Evolutionary conservation across 2,113 vertebrate genomes (phyloP), one percentile per base, ranked within the genome.

Genomic region (human): DNA sequence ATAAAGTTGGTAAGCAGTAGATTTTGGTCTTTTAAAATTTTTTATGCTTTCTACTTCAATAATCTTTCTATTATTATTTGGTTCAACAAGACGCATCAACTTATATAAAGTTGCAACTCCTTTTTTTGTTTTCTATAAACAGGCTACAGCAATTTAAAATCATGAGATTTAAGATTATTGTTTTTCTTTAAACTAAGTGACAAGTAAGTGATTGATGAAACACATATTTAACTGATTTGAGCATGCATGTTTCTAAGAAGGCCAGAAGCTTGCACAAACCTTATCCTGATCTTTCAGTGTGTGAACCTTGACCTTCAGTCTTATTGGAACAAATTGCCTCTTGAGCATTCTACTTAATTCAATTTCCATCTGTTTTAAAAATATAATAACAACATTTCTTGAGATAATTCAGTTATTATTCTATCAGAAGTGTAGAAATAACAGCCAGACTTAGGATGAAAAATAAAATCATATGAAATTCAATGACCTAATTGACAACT

Each of bases 261-360:
- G 61, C 90, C 89, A 89, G 23, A 91, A 87, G 13, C 38, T 85
- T 95, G 52, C 17, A 78, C 18, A 92, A 78, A 68, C 40, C 18
- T 95, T 92, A 94, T 83, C 14, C 18, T 92, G 72, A 95, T 32
- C 64, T 95, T 96, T 96, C n/a, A 32, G 10, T 57, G 5, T 90
- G 23, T 89, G 57, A 97, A 89, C n/a, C 30, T 90, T 93, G 45
- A 66, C 40, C 50, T 94, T 95, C 81, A 30, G 59, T 90, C 85
- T 95, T 89, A n/a, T 23, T 76, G 50, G 22, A 97, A 90, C 52
- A 96, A 96, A 85, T 61, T 79, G 8, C 82, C 32, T 96, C 6
- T 50, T 84, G 20, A 84, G 22, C 32, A 95, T 94, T 95, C 48
- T 81, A 75, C 35, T 94, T 16, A 22, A 27, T 86, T 92, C 17